Evolutionary conservation across 1,140 invertebrate species (phyloP).

Genomic region (Chymomyza costata): DNA sequence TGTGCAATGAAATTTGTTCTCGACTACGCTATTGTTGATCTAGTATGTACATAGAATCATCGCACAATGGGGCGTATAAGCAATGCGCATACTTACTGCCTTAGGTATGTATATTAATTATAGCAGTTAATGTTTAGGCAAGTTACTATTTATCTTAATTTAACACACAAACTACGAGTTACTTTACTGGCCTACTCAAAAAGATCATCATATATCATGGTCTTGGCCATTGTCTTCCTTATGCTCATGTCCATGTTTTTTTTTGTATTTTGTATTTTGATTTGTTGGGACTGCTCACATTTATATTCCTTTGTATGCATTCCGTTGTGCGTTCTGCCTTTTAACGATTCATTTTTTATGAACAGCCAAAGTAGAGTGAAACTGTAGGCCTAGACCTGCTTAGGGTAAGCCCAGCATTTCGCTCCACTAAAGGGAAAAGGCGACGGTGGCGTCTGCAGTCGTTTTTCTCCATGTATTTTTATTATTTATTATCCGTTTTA

Average conservation of each 20-base stretch:
- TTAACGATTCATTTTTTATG: conserved; percentile 72
- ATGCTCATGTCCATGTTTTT: conserved; percentile 27
- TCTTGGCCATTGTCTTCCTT: conserved; percentile 48
- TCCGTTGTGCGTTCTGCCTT: conserved; percentile 52
- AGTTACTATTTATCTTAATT: conserved; percentile 61
- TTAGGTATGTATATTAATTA: no score
- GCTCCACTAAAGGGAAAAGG: conserved; percentile 23
- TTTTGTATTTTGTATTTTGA: conserved; percentile 36
- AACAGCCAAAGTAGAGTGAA: conserved; percentile 5
- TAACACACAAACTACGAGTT: not conserved
- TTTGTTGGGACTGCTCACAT: conserved; percentile 59
- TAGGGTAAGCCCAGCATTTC: conserved; percentile 45
- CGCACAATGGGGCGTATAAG: no score
- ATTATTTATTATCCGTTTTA: conserved; percentile 73
- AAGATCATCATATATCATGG: conserved; percentile 53
- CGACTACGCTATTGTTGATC: not conserved
- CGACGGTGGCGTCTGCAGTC: conserved; percentile 2
- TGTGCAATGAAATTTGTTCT: conserved; percentile 33
- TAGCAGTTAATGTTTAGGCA: no score
- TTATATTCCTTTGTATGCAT: conserved; percentile 56
- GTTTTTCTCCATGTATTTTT: conserved; percentile 57
- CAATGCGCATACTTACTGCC: no score
- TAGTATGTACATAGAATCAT: no score
- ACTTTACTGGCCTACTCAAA: conserved; percentile 3
- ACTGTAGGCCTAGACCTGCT: conserved; percentile 33